Conservation (phyloP, 2,113 vertebrate genomes). For the Carollia perspicillata region DNA sequence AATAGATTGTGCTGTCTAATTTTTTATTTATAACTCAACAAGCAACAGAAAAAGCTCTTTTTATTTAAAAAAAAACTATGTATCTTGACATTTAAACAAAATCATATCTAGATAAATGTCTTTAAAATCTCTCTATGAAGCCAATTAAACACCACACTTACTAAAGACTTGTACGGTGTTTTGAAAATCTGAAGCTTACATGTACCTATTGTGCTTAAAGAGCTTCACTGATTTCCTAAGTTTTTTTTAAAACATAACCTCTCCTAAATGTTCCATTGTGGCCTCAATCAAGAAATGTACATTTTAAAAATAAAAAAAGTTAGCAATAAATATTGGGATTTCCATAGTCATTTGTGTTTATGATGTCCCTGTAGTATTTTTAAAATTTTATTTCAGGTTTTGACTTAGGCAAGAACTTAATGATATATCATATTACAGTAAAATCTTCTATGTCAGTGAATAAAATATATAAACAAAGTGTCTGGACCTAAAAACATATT, state of each 20-base stretch:
- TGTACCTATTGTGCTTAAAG: not conserved
- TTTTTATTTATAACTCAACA: not conserved
- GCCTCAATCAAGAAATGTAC: not conserved
- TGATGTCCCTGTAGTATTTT: not conserved
- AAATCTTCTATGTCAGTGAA: conserved; percentile 61
- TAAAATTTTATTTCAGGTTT: not conserved
- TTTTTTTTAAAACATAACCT: not conserved
- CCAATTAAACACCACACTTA: not conserved
- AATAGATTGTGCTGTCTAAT: not conserved
- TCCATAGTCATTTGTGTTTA: not conserved
- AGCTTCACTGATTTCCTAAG: not conserved
- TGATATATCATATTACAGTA: conserved; percentile 62
- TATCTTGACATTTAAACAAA: not conserved
- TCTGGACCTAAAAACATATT: conserved; percentile 46
- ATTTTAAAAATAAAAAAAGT: not conserved
- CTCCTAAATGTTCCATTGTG: not conserved
- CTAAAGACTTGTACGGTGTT: not conserved
- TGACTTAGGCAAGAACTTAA: not conserved
- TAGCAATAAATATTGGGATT: not conserved
- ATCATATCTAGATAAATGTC: not conserved
- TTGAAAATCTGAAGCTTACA: not conserved
- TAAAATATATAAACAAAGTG: conserved; percentile 73
- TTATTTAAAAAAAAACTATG: not conserved
- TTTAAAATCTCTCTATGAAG: not conserved
- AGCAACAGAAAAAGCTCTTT: not conserved